Conservation (phyloP, 2,888 invertebrate species). For the Lasioglossum figueresi region DNA sequence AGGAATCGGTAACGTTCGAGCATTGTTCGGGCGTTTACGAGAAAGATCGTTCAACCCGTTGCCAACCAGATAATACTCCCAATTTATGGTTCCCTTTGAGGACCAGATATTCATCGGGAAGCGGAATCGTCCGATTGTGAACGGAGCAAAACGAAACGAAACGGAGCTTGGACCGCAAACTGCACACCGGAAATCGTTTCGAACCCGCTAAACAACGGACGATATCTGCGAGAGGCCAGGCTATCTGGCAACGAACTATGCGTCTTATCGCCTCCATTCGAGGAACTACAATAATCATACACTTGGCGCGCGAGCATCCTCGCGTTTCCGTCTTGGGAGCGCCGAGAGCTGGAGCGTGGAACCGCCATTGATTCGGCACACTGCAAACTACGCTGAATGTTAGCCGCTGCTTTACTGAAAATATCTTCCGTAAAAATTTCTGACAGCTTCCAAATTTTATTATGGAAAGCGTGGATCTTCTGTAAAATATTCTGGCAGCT, state of each 20-base stretch:
- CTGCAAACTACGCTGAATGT: not conserved
- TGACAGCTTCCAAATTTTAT: too few relatives aligned
- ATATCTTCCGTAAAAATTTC: too few relatives aligned
- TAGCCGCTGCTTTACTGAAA: too few relatives aligned
- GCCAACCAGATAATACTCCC: constrained; percentile 21
- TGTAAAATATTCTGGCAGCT: too few relatives aligned
- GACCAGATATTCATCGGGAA: constrained; percentile 33
- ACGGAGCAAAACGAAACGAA: not conserved
- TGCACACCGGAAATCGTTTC: constrained; percentile 40
- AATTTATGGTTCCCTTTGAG: constrained; percentile 31
- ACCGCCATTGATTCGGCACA: not conserved
- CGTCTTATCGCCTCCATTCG: constrained; percentile 38
- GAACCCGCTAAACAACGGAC: constrained; percentile 32
- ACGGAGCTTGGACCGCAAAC: not conserved
- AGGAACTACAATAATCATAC: constrained; percentile 46
- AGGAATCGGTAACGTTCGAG: constrained; percentile 27
- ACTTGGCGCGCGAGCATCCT: constrained; percentile 23
- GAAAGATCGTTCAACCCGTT: constrained; percentile 22
- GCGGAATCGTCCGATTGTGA: constrained; percentile 26
- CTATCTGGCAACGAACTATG: constrained; percentile 45
- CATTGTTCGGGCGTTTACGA: constrained; percentile 17
- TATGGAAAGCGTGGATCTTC: too few relatives aligned
- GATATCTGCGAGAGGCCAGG: constrained; percentile 22
- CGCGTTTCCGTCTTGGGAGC: constrained; percentile 11
- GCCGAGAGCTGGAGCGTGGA: not conserved